Conservation (phyloP, 2,888 invertebrate genomes). For the Synanthedon andrenaeformis region DNA sequence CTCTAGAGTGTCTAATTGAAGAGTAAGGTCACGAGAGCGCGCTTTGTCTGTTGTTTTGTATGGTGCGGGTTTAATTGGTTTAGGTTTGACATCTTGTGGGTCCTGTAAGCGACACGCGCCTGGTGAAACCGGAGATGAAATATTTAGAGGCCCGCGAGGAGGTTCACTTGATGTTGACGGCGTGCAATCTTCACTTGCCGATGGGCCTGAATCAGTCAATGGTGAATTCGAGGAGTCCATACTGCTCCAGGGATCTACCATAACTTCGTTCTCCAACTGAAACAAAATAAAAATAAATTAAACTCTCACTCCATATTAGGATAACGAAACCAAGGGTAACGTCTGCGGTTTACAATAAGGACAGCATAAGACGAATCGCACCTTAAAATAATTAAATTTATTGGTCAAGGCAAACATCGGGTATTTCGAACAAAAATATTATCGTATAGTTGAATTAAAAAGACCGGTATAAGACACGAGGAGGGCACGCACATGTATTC, state of each 20-base stretch:
- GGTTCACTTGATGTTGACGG: conserved; percentile 59
- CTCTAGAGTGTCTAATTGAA: conserved; percentile 51
- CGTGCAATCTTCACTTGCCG: conserved; percentile 64
- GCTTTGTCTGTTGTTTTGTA: conserved; percentile 45
- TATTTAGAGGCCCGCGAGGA: conserved; percentile 31
- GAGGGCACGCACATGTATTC: conserved; percentile 3
- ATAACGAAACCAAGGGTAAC: conserved; percentile 32
- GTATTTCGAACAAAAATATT: neutral
- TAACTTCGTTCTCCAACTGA: conserved; percentile 71
- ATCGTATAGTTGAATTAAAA: conserved; percentile 24
- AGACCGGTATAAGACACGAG: conserved; percentile 25
- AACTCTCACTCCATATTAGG: conserved; percentile 14
- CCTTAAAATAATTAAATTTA: conserved; percentile 27
- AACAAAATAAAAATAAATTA: conserved; percentile 29
- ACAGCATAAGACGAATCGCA: conserved; percentile 30
- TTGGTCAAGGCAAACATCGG: conserved; percentile 40
- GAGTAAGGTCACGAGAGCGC: conserved; percentile 52
- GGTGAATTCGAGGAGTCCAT: conserved; percentile 69
- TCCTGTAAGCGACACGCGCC: conserved; percentile 46
- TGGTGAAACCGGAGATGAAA: conserved; percentile 36
- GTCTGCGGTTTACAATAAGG: conserved; percentile 19
- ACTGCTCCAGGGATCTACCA: conserved; percentile 69
- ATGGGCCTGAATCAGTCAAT: conserved; percentile 63
- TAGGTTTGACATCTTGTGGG: conserved; percentile 41
- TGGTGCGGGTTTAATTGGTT: conserved; percentile 26